A percentile compares a stretch with the other conserved stretches of the same genome.
phyloP scores from a whole-genome alignment of 1,140 invertebrate genomes.

The Harlomillsia oculata region DNA sequence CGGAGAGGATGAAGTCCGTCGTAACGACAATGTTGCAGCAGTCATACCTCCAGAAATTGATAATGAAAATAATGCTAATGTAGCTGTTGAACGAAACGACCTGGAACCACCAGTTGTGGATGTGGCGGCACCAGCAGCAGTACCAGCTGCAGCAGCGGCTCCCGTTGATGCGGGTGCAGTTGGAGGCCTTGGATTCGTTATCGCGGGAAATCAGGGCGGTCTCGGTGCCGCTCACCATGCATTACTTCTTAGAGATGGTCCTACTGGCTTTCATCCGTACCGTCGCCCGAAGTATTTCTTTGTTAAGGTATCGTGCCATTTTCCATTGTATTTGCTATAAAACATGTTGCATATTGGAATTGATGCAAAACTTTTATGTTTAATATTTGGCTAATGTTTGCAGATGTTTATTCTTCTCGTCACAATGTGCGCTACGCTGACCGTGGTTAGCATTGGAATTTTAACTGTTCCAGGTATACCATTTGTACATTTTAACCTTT shows the following conservation, averaged over 20 bases:
- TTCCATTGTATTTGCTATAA: neutral
- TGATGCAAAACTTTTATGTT: conserved; percentile 2
- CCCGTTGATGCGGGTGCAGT: conserved; percentile 33
- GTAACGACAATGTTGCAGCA: conserved; percentile 25
- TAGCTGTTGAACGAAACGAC: conserved; percentile 6
- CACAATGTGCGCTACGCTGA: conserved; percentile 72
- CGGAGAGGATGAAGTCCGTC: conserved; percentile 34
- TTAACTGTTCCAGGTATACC: conserved; percentile 67
- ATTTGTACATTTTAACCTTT: neutral
- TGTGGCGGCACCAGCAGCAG: neutral
- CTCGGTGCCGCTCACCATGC: conserved; percentile 74
- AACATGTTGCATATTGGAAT: neutral
- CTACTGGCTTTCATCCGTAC: conserved; percentile 78
- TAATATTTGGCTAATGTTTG: conserved; percentile 17
- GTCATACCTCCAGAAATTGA: conserved; percentile 39
- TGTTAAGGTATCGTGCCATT: conserved; percentile 21
- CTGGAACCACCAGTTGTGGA: conserved; percentile 7
- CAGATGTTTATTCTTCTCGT: conserved; percentile 59
- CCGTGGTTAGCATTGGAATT: conserved; percentile 67
- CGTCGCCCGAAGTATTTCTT: conserved; percentile 52
- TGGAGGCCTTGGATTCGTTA: conserved; percentile 28
- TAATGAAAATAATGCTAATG: conserved; percentile 17
- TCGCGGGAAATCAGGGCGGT: conserved; percentile 41
- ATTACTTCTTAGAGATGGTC: conserved; percentile 63
- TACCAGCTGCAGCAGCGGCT: neutral